Conservation (phyloP, 2,888 invertebrate species). For the Achlya flavicornis region DNA sequence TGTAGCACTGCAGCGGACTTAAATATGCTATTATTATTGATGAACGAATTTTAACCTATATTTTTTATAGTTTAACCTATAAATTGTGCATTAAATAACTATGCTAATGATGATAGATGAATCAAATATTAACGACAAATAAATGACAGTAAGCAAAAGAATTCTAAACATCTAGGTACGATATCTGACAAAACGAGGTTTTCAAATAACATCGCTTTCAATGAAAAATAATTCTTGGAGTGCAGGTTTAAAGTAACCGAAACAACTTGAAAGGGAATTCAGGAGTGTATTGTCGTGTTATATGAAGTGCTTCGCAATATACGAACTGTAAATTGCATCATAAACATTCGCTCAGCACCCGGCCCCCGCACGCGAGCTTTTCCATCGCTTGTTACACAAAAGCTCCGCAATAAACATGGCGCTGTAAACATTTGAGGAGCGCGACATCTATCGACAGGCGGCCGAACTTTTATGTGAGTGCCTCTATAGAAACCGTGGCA, state of each 20-base stretch:
- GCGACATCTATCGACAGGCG: constrained; percentile 63
- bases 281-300: constrained; percentile 69
- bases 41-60: constrained; percentile 15
- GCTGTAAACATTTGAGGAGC: constrained; percentile 33
- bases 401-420: constrained; percentile 41
- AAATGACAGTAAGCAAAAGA: constrained; percentile 16
- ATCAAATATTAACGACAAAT: not conserved
- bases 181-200: constrained; percentile 16
- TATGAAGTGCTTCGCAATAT: constrained; percentile 75
- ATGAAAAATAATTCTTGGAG: constrained; percentile 23
- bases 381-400: constrained; percentile 49
- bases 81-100: no score
- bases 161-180: not conserved
- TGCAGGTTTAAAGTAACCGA: constrained; percentile 45
- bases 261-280: constrained; percentile 57
- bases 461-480: constrained; percentile 52
- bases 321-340: constrained; percentile 78
- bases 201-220: constrained; percentile 22
- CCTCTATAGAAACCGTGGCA: not conserved
- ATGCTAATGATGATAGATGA: not conserved
- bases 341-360: constrained; percentile 68
- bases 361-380: constrained; percentile 39
- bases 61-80: no score
- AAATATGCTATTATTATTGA: constrained; percentile 10
- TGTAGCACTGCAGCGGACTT: constrained; percentile 56